Evolutionary conservation across 2,888 invertebrate genomes (phyloP).

Genomic region (Tineola bisselliella): DNA sequence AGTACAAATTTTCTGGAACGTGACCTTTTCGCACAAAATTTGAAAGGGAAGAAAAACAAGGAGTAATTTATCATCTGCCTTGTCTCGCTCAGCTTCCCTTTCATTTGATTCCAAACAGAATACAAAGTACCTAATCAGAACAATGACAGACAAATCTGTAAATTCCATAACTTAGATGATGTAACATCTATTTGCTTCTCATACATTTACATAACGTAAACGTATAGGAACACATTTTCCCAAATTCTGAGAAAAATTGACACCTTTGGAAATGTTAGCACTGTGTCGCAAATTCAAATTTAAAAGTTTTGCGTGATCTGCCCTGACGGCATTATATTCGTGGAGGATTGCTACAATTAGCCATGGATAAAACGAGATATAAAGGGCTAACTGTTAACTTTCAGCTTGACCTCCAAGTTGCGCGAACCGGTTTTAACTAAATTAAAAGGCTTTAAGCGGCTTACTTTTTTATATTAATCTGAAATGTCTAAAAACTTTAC

Average conservation of each 20-base stretch:
- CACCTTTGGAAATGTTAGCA: background rate
- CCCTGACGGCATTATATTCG: too few species aligned
- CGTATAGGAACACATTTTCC: background rate
- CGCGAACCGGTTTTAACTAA: too few species aligned
- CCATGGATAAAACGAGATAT: too few species aligned
- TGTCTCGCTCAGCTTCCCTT: background rate
- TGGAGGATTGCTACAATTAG: too few species aligned
- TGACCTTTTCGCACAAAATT: conserved; percentile 3
- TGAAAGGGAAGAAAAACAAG: background rate
- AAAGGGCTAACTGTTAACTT: too few species aligned
- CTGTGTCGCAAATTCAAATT: background rate
- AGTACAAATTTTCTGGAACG: background rate
- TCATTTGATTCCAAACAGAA: background rate
- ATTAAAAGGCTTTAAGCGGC: too few species aligned
- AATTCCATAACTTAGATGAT: background rate
- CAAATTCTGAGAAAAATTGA: background rate
- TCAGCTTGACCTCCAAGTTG: too few species aligned
- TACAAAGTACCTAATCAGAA: background rate
- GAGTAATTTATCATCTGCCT: background rate
- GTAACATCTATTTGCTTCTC: background rate
- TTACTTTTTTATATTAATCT: too few species aligned
- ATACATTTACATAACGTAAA: background rate
- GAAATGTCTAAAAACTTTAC: too few species aligned
- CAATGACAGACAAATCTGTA: background rate
- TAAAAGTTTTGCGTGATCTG: too few species aligned